phyloP scores from a whole-genome alignment of 2,888 invertebrate genomes.

The Trachelus troglodyta region DNA sequence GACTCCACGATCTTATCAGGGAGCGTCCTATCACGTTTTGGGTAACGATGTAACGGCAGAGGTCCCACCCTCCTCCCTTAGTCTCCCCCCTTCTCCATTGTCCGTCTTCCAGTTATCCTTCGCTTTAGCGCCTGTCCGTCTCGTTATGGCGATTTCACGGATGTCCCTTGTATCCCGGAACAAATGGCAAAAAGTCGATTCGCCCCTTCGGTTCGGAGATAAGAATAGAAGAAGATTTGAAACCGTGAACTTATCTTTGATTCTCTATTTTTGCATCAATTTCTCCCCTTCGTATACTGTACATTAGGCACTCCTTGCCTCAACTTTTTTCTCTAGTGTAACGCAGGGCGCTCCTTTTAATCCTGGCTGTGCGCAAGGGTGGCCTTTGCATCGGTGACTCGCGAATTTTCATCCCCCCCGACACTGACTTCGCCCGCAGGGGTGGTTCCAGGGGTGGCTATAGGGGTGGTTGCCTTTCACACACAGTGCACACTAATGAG shows the following conservation, averaged over 20 bases:
- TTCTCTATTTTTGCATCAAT: neutral
- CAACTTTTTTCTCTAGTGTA: neutral
- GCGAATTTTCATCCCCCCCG: constrained; percentile 16
- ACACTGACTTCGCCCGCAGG: neutral
- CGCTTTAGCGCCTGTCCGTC: neutral
- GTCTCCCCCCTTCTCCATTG: neutral
- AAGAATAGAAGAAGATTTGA: neutral
- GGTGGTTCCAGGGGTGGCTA: neutral
- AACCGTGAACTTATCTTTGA: neutral
- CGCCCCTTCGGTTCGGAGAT: neutral
- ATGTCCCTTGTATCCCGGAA: neutral
- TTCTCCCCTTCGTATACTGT: neutral
- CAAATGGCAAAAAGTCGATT: neutral
- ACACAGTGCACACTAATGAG: neutral
- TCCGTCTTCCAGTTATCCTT: neutral
- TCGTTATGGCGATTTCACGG: neutral
- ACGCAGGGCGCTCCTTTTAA: neutral
- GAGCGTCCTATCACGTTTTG: neutral
- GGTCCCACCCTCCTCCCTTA: neutral
- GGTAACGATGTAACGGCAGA: neutral
- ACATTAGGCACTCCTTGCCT: constrained; percentile 24
- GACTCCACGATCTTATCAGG: constrained; percentile 31
- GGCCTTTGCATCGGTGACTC: constrained; percentile 29
- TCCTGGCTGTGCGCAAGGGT: neutral
- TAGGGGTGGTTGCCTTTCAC: neutral